Evolutionary conservation across 2,797 vertebrate species (phyloP).

Genomic region (Cyclura pinguis): DNA sequence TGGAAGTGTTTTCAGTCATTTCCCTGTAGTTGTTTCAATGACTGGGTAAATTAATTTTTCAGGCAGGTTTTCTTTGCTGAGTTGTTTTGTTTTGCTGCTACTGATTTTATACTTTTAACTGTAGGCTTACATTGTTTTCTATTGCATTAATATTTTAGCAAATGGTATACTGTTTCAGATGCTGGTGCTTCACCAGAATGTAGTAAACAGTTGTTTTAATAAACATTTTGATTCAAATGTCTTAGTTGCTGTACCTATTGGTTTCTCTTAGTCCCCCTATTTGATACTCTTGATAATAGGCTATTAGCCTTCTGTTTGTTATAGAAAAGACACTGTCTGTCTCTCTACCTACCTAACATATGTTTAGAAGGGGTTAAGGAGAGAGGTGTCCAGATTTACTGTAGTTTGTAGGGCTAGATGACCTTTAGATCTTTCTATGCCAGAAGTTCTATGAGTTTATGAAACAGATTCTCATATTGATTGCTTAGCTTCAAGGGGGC

Average conservation of each 20-base stretch:
- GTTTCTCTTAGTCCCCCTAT: background rate
- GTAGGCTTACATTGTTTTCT: background rate
- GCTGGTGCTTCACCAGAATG: background rate
- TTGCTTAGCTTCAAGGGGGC: conserved; percentile 35
- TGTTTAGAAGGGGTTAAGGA: too few species aligned
- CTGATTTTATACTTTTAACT: background rate
- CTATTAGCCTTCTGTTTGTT: background rate
- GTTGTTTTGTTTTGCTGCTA: background rate
- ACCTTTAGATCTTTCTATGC: conserved; percentile 11
- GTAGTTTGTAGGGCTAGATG: conserved; percentile 29
- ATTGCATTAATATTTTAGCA: conserved; percentile 1
- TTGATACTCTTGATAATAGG: conserved; percentile 1
- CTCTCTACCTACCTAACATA: background rate
- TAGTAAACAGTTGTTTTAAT: background rate
- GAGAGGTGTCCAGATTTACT: background rate
- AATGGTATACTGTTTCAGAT: background rate
- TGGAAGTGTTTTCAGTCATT: background rate
- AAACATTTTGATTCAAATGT: background rate
- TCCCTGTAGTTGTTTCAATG: background rate
- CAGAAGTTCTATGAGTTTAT: conserved; percentile 23
- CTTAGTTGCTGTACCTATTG: background rate
- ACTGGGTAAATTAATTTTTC: background rate
- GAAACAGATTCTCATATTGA: conserved; percentile 22
- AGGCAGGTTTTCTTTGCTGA: background rate
- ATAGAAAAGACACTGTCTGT: background rate